These are phyloP conservation scores for Halesus radiatus DNA, from an alignment of 1,140 invertebrate genomes.

Conservation along the genomic window DNA sequence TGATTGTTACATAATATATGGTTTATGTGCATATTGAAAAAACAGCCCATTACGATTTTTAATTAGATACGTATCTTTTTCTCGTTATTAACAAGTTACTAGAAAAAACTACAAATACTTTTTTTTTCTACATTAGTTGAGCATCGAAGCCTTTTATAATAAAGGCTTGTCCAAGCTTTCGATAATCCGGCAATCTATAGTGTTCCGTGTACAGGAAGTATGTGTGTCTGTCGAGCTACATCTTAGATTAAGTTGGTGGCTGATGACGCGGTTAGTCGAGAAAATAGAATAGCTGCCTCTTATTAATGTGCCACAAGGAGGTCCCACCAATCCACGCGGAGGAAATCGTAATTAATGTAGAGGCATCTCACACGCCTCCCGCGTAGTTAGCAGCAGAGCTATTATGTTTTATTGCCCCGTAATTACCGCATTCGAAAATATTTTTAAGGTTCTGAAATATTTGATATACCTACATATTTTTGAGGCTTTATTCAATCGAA, in stretches of 20 bases:
- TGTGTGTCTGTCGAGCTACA: too few relatives aligned
- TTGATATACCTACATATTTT: slow-evolving; percentile 16
- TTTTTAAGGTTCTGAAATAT: slow-evolving; percentile 24
- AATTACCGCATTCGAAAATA: slow-evolving; percentile 53
- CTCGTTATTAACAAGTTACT: too few relatives aligned
- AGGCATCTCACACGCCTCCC: slow-evolving; percentile 42
- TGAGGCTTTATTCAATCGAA: slow-evolving; percentile 37
- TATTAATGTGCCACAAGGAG: not conserved
- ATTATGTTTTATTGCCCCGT: slow-evolving; percentile 53
- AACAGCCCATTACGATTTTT: too few relatives aligned
- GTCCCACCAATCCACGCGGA: slow-evolving; percentile 24
- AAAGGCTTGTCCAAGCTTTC: too few relatives aligned
- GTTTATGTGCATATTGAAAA: too few relatives aligned
- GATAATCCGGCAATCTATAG: too few relatives aligned
- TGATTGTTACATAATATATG: too few relatives aligned
- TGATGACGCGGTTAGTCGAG: not conserved
- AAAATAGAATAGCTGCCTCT: slow-evolving; percentile 12
- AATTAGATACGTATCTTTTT: too few relatives aligned
- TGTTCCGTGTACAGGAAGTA: too few relatives aligned
- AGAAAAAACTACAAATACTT: too few relatives aligned
- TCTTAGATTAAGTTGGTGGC: not conserved
- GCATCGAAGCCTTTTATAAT: too few relatives aligned
- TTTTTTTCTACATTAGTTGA: too few relatives aligned
- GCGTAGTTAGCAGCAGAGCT: slow-evolving; percentile 49
- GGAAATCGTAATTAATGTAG: slow-evolving; percentile 47